Evolutionary conservation across 1,140 invertebrate species (phyloP), one percentile per base, ranked within the genome.

Genomic region (Sesamia nonagrioides): DNA sequence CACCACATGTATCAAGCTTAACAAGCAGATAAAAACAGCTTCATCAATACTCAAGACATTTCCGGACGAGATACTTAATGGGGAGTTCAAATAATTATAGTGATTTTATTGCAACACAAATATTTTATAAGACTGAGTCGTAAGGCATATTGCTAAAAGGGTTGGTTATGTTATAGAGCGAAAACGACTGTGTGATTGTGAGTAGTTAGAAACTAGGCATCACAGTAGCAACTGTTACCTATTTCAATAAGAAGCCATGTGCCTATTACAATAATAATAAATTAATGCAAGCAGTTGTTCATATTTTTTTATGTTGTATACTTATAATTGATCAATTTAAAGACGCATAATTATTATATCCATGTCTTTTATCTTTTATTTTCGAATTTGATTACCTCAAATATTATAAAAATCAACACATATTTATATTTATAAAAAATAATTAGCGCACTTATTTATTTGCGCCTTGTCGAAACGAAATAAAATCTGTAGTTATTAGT

Each of bases 51-150:
- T n/a, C 18, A n/a, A 68, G 40, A 27, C 48, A 52, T 37, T 35
- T 58, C 21, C 11, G 71, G 52, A 45, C 50, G 8, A 58, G 52
- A 73, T 73, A 58, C 50, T 73, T 73, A 73, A 42, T 15, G 71
- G 37, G 66, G 45, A 40, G 42, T 13, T 58, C 6, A 48, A 45
- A 63, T 27, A 77, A 78, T 81, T 83, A 77, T 80, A 87, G 78
- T 84, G 75, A 82, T 85, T 88, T 87, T 84, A 86, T 86, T 86
- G 83, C 61, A 77, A 85, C 80, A 86, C 77, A 78, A 73, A 63
- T 80, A 75, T 75, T 81, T 82, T 87, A 79, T 74, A 87, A 92
- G 90, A 92, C 91, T 92, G 91, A 92, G 86, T 86, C 79, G 78
- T 87, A 83, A 84, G 82, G 86, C 84, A 84, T 86, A 84, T 83